These are phyloP conservation scores for Manis pentadactyla DNA, from an alignment of 2,797 vertebrate species.

Conservation along the genomic window DNA sequence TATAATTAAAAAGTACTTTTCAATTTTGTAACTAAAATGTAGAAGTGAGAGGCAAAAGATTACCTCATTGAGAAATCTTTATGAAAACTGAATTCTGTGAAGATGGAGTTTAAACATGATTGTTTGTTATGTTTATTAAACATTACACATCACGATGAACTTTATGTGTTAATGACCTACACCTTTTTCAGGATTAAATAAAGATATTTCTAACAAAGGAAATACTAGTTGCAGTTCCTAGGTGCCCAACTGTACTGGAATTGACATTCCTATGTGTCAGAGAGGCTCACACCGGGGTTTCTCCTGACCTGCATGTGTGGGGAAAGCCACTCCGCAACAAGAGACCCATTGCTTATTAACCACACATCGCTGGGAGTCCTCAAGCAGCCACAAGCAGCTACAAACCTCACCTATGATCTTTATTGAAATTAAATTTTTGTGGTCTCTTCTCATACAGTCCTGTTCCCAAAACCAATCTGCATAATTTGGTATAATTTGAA, in stretches of 20 bases:
- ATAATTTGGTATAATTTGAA: conserved; percentile 85
- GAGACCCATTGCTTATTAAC: conserved; percentile 8
- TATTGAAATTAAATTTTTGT: conserved; percentile 77
- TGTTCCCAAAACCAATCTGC: conserved; percentile 80
- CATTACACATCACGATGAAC: background rate
- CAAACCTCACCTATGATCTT: conserved; percentile 79
- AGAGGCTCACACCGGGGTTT: background rate
- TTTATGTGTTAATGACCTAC: background rate
- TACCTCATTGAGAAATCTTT: background rate
- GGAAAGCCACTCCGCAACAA: conserved; percentile 10
- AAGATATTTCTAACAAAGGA: conserved; percentile 31
- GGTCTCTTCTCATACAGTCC: conserved; percentile 76
- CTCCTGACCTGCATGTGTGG: background rate
- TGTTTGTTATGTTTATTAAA: conserved; percentile 7
- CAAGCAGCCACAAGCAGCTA: conserved; percentile 62
- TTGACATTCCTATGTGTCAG: background rate
- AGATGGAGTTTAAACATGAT: background rate
- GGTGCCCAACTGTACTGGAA: background rate
- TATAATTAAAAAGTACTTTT: background rate
- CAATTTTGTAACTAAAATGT: conserved; percentile 37
- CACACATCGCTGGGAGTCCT: background rate
- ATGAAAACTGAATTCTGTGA: conserved; percentile 2
- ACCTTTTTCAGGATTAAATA: background rate
- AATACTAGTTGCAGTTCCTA: background rate
- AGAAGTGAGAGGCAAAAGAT: background rate